phyloP scores from a whole-genome alignment of 2,888 invertebrate species.

The Troides helena region DNA sequence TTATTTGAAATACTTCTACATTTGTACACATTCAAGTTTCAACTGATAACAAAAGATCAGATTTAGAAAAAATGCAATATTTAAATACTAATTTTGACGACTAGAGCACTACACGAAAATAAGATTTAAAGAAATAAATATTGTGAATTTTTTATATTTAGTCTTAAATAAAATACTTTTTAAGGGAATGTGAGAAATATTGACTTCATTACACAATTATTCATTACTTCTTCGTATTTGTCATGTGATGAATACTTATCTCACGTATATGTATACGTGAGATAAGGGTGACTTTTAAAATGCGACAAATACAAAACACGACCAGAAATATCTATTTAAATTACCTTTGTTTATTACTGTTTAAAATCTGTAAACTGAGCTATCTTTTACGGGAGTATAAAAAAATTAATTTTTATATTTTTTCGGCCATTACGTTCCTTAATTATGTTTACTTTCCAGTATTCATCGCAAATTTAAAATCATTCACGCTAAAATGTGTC shows the following conservation, averaged over 20 bases:
- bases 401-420: too few species aligned
- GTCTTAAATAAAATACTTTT: not conserved
- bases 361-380: too few species aligned
- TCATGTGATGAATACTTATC: too few species aligned
- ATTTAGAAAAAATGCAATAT: not conserved
- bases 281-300: not conserved
- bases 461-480: too few species aligned
- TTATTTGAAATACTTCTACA: not conserved
- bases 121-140: not conserved
- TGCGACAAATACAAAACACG: not conserved
- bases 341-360: too few species aligned
- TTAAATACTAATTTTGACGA: not conserved
- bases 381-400: too few species aligned
- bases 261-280: not conserved
- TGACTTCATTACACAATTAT: not conserved
- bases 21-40: not conserved
- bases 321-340: not conserved
- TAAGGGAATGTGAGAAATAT: not conserved
- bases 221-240: not conserved
- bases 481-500: too few species aligned
- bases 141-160: not conserved
- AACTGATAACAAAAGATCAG: not conserved
- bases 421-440: too few species aligned
- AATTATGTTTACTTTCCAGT: too few species aligned
- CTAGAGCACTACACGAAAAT: not conserved